phyloP scores from a whole-genome alignment of 1,140 invertebrate genomes.

The Leptonema lineaticorne region DNA sequence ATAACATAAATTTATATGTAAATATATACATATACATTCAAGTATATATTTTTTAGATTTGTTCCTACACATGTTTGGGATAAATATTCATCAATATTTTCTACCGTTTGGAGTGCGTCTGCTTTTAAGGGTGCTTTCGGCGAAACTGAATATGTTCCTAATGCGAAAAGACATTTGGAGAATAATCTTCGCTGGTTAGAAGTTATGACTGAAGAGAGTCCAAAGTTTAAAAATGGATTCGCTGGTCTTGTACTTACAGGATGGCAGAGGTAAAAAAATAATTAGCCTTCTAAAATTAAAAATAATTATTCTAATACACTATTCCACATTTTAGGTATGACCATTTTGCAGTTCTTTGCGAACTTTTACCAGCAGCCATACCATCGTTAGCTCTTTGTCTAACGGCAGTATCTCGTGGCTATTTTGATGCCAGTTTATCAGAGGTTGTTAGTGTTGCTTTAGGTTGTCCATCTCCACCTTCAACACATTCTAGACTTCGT shows the following conservation, averaged over 20 bases:
- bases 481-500: not conserved
- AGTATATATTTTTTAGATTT: constrained; percentile 37
- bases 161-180: constrained; percentile 66
- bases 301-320: not conserved
- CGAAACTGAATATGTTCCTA: constrained; percentile 70
- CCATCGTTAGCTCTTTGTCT: constrained; percentile 69
- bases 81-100: constrained; percentile 74
- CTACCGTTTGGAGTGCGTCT: constrained; percentile 77
- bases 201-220: constrained; percentile 60
- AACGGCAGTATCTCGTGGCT: constrained; percentile 61
- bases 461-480: constrained; percentile 54
- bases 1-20: not conserved
- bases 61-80: constrained; percentile 63
- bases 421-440: constrained; percentile 60
- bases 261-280: constrained; percentile 63
- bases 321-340: constrained; percentile 64
- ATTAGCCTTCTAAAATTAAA: not conserved
- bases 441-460: constrained; percentile 58
- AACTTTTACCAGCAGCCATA: constrained; percentile 76
- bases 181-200: constrained; percentile 73
- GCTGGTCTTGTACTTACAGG: constrained; percentile 69
- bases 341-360: constrained; percentile 88
- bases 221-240: constrained; percentile 59
- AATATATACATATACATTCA: not conserved
- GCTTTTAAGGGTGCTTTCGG: constrained; percentile 86